Conservation (phyloP, 2,888 invertebrate genomes). For the Melanostoma scalare region DNA sequence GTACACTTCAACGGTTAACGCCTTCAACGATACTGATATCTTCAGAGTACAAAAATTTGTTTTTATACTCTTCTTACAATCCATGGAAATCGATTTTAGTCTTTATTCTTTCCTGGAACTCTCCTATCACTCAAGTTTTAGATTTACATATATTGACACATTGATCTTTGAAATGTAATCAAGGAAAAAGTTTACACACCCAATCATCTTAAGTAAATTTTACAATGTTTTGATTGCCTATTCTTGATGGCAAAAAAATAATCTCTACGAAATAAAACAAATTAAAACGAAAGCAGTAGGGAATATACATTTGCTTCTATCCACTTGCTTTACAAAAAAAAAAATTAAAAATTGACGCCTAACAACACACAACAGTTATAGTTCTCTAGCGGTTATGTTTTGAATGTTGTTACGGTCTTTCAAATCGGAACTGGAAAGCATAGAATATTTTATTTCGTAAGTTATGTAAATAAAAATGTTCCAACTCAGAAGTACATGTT, state of each 20-base stretch:
- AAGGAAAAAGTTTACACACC: not conserved
- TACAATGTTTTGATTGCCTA: slow-evolving; percentile 18
- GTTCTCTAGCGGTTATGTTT: too few relatives aligned
- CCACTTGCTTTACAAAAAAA: not conserved
- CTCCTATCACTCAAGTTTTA: slow-evolving; percentile 9
- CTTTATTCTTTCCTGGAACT: slow-evolving; percentile 18
- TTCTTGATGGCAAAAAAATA: not conserved
- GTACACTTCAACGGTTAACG: slow-evolving; percentile 12
- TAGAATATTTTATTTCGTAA: too few relatives aligned
- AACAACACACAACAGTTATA: too few relatives aligned
- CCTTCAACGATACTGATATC: slow-evolving; percentile 28
- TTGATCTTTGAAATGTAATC: slow-evolving; percentile 37
- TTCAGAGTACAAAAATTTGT: slow-evolving; percentile 15
- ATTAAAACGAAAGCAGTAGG: not conserved
- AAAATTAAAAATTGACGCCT: too few relatives aligned
- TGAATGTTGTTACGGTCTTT: too few relatives aligned
- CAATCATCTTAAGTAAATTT: not conserved
- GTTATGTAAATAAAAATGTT: too few relatives aligned
- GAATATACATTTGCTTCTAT: not conserved
- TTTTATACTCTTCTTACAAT: slow-evolving; percentile 53
- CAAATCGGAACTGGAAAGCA: too few relatives aligned
- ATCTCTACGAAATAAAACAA: not conserved
- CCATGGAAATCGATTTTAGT: not conserved
- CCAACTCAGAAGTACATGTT: too few relatives aligned
- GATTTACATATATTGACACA: slow-evolving; percentile 36